Evolutionary conservation across 2,888 invertebrate genomes (phyloP).

Genomic region (Malacosoma neustria): DNA sequence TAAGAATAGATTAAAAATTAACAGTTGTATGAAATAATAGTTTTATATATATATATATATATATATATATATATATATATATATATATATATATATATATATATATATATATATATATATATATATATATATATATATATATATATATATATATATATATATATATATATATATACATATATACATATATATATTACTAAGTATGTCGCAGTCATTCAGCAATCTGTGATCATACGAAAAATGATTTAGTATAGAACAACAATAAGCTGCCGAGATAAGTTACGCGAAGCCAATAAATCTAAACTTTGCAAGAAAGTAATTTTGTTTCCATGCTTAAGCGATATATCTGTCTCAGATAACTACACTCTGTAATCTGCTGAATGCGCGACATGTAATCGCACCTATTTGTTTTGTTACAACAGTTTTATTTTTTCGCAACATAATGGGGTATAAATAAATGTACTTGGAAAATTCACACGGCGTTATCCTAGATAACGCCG

Average conservation of each 20-base stretch:
- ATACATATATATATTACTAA: too few species aligned
- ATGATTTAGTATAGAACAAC: constrained; percentile 65
- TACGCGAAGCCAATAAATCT: constrained; percentile 66
- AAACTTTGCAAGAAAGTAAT: constrained; percentile 66
- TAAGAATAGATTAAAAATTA: too few species aligned
- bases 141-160: too few species aligned
- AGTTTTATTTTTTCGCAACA: constrained; percentile 29
- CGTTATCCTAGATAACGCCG: too few species aligned
- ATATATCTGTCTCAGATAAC: constrained; percentile 55
- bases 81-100: too few species aligned
- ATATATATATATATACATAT: too few species aligned
- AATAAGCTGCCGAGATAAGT: constrained; percentile 51
- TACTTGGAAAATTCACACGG: too few species aligned
- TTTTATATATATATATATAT: too few species aligned
- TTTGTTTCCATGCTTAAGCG: constrained; percentile 55
- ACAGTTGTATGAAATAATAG: too few species aligned
- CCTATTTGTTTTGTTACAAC: constrained; percentile 39
- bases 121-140: too few species aligned
- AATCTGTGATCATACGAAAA: constrained; percentile 48
- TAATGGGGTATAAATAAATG: constrained; percentile 37
- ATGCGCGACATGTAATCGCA: constrained; percentile 43
- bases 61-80: too few species aligned
- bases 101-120: too few species aligned
- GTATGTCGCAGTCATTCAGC: constrained; percentile 44
- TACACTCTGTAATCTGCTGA: constrained; percentile 52